A percentile compares a stretch with the other conserved stretches of the same genome.
These are phyloP conservation scores for Rhinogobius similis DNA, from an alignment of 2,113 vertebrate species.

Conservation along the genomic window DNA sequence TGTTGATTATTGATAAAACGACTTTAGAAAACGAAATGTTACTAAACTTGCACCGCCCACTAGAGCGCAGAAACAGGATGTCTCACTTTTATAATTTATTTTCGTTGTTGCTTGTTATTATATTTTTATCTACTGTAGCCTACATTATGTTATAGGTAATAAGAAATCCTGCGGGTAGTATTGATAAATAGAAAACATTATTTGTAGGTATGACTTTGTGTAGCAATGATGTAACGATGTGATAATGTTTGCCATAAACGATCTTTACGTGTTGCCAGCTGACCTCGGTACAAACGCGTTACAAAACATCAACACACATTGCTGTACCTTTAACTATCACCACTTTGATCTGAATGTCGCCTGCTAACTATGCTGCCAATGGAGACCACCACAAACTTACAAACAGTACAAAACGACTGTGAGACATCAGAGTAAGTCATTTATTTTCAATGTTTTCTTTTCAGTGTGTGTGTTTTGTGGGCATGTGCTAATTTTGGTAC, in stretches of 20 bases:
- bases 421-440: constrained; percentile 73
- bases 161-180: background rate
- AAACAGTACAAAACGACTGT: constrained; percentile 65
- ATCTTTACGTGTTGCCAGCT: constrained; percentile 52
- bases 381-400: constrained; percentile 41
- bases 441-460: background rate
- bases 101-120: background rate
- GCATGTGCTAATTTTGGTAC: background rate
- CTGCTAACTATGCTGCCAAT: constrained; percentile 38
- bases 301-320: constrained; percentile 57
- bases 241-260: background rate
- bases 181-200: background rate
- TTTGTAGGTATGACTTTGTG: background rate
- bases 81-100: background rate
- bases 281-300: constrained; percentile 48
- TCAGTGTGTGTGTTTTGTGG: background rate
- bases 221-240: background rate
- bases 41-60: background rate
- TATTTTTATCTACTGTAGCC: background rate
- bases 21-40: background rate
- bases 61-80: background rate
- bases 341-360: background rate
- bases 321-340: background rate
- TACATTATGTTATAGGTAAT: background rate
- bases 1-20: background rate